These are phyloP conservation scores for Phalera bucephala DNA, from an alignment of 2,888 invertebrate genomes.

Conservation along the genomic window DNA sequence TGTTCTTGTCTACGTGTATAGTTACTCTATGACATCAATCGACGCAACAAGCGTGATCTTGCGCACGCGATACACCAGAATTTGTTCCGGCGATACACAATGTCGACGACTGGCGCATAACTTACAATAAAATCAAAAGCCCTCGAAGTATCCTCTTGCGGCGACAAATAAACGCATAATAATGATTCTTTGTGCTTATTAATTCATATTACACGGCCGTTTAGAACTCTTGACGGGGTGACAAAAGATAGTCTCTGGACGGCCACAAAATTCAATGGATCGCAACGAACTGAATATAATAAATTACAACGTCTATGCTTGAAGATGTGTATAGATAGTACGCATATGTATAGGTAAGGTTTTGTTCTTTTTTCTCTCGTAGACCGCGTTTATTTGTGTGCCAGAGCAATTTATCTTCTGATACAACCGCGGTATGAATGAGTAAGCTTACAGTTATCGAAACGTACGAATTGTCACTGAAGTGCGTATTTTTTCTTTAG, in stretches of 20 bases:
- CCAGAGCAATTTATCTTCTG: constrained; percentile 75
- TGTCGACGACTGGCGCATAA: constrained; percentile 41
- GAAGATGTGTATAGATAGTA: constrained; percentile 58
- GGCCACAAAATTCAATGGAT: constrained; percentile 78
- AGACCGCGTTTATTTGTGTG: constrained; percentile 71
- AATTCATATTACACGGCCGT: constrained; percentile 82
- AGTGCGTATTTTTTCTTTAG: constrained; percentile 32
- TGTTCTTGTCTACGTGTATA: too few species aligned
- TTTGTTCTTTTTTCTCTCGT: constrained; percentile 61
- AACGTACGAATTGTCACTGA: constrained; percentile 52
- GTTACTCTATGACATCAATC: constrained; percentile 44
- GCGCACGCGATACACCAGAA: constrained; percentile 71
- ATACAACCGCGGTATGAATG: constrained; percentile 73
- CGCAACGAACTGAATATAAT: constrained; percentile 74
- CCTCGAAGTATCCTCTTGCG: constrained; percentile 42
- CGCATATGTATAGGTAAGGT: constrained; percentile 45
- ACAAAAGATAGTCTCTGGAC: constrained; percentile 70
- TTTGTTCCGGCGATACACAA: constrained; percentile 68
- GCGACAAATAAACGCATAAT: constrained; percentile 77
- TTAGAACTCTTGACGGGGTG: constrained; percentile 70
- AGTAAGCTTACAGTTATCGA: constrained; percentile 65
- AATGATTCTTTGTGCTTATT: constrained; percentile 80
- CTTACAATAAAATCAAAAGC: constrained; percentile 55
- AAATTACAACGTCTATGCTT: constrained; percentile 71
- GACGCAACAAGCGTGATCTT: constrained; percentile 45